phyloP scores from a whole-genome alignment of 1,140 invertebrate species.

The Aplysia californica region DNA sequence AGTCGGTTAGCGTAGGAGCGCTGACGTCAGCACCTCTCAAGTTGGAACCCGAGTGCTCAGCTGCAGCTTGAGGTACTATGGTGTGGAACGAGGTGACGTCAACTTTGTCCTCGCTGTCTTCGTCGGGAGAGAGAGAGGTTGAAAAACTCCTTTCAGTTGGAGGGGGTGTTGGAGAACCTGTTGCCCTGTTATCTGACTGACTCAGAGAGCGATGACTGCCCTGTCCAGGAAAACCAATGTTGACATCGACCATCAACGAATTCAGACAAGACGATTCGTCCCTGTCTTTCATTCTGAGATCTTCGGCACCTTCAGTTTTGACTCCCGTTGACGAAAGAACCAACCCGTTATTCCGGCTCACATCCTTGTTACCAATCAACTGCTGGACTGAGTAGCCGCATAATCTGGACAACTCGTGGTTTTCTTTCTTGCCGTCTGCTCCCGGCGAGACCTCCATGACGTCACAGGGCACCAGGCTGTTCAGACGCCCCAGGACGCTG shows the following conservation, averaged over 20 bases:
- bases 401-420: not conserved
- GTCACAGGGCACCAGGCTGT: not conserved
- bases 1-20: constrained; percentile 14
- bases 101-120: not conserved
- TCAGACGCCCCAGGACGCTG: constrained; percentile 1
- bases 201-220: too few species aligned
- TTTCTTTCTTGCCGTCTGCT: not conserved
- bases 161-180: too few species aligned
- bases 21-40: not conserved
- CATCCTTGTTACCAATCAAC: too few species aligned
- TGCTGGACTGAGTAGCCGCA: not conserved
- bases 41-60: not conserved
- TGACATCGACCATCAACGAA: not conserved
- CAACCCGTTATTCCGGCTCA: not conserved
- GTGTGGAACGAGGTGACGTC: not conserved
- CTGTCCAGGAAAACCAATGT: not conserved
- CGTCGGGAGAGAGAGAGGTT: too few species aligned
- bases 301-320: constrained; percentile 15
- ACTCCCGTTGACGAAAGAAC: not conserved
- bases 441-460: not conserved
- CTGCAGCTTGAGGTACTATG: not conserved
- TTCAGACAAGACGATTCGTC: not conserved
- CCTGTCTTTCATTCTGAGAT: constrained; percentile 4
- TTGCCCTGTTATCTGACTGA: too few species aligned
- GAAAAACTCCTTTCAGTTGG: too few species aligned